A percentile compares a stretch with the other conserved stretches of the same genome.
Evolutionary conservation across 1,140 invertebrate species (phyloP).

Genomic region (Orius laevigatus): DNA sequence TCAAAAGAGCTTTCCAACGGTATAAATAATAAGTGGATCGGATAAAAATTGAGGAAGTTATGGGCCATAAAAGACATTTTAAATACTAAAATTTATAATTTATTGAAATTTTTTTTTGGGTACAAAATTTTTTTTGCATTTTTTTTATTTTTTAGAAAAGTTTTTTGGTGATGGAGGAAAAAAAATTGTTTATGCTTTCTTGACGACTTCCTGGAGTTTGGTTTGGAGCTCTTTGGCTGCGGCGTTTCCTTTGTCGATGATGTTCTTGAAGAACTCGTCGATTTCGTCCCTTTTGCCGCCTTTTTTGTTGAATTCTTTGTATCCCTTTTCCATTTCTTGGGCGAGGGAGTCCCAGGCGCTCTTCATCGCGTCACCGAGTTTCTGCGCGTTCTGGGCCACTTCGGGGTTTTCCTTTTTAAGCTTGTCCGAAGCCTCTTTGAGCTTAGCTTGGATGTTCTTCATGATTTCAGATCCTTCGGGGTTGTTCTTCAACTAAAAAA

Average conservation of each 20-base stretch:
- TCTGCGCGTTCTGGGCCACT: slow-evolving; percentile 10
- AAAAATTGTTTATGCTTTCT: too few relatives aligned
- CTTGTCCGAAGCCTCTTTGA: slow-evolving; percentile 8
- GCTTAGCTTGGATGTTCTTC: slow-evolving; percentile 1
- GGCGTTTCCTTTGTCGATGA: slow-evolving; percentile 7
- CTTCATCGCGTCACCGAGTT: slow-evolving; percentile 4
- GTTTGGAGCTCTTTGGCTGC: slow-evolving; percentile 4
- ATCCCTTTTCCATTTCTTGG: slow-evolving; percentile 8
- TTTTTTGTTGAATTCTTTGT: slow-evolving; percentile 12
- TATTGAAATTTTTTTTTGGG: too few relatives aligned
- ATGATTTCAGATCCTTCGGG: slow-evolving; percentile 2
- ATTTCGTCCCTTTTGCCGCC: slow-evolving; percentile 11
- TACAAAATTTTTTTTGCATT: too few relatives aligned
- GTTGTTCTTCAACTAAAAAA: slow-evolving; percentile 10
- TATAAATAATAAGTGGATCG: too few relatives aligned
- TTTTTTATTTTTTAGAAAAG: too few relatives aligned
- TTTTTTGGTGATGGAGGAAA: too few relatives aligned
- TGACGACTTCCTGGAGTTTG: too few relatives aligned
- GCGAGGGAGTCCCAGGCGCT: slow-evolving; percentile 1
- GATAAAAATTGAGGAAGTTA: too few relatives aligned
- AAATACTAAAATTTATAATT: too few relatives aligned
- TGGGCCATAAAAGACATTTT: too few relatives aligned
- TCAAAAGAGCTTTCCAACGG: too few relatives aligned
- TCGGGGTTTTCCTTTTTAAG: slow-evolving; percentile 13
- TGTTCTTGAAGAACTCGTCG: slow-evolving; percentile 7